Percentiles rank a stretch among this genome's conserved stretches.
These are phyloP conservation scores for Pyrochroa serraticornis DNA, from an alignment of 2,888 invertebrate species.

Conservation along the genomic window DNA sequence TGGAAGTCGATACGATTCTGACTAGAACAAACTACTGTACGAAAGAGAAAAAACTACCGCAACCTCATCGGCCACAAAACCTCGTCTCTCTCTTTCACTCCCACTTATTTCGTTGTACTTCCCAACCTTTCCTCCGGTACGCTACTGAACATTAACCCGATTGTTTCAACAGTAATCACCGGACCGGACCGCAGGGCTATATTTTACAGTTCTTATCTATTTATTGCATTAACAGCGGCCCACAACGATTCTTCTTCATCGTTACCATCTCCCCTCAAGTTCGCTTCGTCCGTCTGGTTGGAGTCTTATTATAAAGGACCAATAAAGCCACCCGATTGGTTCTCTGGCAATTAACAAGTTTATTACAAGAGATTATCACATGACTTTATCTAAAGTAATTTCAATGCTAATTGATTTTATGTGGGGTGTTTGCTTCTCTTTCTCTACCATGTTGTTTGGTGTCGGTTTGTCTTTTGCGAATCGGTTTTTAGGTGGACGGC, in stretches of 20 bases:
- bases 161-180: constrained; percentile 48
- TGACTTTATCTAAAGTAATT: constrained; percentile 56
- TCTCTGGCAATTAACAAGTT: constrained; percentile 56
- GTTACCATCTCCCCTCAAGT: background rate
- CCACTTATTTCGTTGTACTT: background rate
- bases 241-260: constrained; percentile 24
- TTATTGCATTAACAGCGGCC: constrained; percentile 48
- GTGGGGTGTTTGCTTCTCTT: constrained; percentile 37
- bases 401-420: constrained; percentile 56
- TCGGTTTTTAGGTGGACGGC: constrained; percentile 5
- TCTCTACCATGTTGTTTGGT: background rate
- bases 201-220: constrained; percentile 54
- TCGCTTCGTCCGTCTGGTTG: constrained; percentile 29
- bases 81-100: background rate
- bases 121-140: background rate
- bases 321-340: constrained; percentile 54
- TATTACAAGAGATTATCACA: constrained; percentile 56
- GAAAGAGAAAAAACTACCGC: constrained; percentile 34
- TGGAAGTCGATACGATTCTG: constrained; percentile 8
- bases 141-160: constrained; percentile 30
- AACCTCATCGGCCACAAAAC: no score
- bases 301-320: constrained; percentile 52
- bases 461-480: constrained; percentile 5
- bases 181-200: constrained; percentile 46
- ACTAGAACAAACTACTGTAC: constrained; percentile 33